phyloP scores from a whole-genome alignment of 2,113 vertebrate genomes.

The Embiotoca jacksoni region DNA sequence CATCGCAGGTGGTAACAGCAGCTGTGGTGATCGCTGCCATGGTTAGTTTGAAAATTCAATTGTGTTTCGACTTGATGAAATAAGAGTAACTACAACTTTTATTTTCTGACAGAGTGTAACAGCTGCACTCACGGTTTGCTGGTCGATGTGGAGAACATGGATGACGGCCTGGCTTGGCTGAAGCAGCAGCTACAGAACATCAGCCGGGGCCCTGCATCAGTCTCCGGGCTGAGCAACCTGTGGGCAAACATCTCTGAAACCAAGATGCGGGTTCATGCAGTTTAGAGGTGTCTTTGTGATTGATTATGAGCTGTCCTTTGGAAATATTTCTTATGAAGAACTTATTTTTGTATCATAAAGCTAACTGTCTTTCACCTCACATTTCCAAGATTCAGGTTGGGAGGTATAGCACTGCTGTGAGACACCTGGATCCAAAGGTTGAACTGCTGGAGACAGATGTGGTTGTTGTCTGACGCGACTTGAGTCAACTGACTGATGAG shows the following conservation, averaged over 20 bases:
- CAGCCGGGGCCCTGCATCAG: slow-evolving; percentile 29
- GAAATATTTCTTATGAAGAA: too few species aligned
- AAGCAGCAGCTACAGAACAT: slow-evolving; percentile 81
- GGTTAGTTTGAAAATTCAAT: slow-evolving; percentile 45
- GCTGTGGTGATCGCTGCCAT: slow-evolving; percentile 24
- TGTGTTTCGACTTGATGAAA: not conserved
- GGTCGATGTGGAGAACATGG: slow-evolving; percentile 80
- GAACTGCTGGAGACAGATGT: slow-evolving; percentile 83
- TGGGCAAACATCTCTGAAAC: slow-evolving; percentile 80
- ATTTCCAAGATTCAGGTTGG: slow-evolving; percentile 82
- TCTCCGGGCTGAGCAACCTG: slow-evolving; percentile 79
- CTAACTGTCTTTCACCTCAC: not conserved
- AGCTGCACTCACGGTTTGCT: slow-evolving; percentile 85
- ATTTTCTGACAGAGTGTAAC: slow-evolving; percentile 83
- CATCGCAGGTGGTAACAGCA: slow-evolving; percentile 37
- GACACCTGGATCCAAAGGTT: slow-evolving; percentile 74
- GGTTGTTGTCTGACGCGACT: slow-evolving; percentile 71
- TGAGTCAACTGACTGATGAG: slow-evolving; percentile 85
- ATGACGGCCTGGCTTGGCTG: slow-evolving; percentile 74
- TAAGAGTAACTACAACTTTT: rapidly evolving
- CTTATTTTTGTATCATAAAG: too few species aligned
- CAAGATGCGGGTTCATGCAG: slow-evolving; percentile 77
- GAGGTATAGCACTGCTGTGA: slow-evolving; percentile 73
- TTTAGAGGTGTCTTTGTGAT: too few species aligned
- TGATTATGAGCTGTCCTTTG: too few species aligned